Evolutionary conservation across 2,888 invertebrate species (phyloP).

Genomic region (Subacronicta megacephala): DNA sequence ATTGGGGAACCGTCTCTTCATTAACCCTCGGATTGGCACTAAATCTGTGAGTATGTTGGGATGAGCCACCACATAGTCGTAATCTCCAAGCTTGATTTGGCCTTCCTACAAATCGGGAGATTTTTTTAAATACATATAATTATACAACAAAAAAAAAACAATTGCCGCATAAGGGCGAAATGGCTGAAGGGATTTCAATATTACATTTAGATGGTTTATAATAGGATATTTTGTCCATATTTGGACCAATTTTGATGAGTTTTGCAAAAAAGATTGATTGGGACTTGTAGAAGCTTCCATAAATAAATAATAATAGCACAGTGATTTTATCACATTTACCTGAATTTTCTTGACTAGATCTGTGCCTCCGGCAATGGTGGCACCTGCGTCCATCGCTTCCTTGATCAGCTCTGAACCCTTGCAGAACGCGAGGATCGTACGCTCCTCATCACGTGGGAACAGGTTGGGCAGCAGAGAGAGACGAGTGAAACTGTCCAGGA

Average conservation of each 20-base stretch:
- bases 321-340: slow-evolving; percentile 72
- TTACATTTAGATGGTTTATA: too few relatives aligned
- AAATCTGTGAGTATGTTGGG: slow-evolving; percentile 94
- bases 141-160: too few relatives aligned
- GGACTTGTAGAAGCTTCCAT: too few relatives aligned
- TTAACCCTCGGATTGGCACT: slow-evolving; percentile 92
- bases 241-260: too few relatives aligned
- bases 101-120: slow-evolving; percentile 87
- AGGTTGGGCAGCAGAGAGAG: slow-evolving; percentile 91
- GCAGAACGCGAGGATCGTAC: slow-evolving; percentile 93
- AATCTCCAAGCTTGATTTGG: slow-evolving; percentile 91
- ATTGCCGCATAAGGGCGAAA: too few relatives aligned
- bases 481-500: slow-evolving; percentile 91
- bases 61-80: slow-evolving; percentile 93
- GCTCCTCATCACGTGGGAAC: slow-evolving; percentile 92
- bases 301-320: too few relatives aligned
- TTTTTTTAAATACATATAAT: background rate
- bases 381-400: slow-evolving; percentile 92
- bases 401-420: slow-evolving; percentile 91
- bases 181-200: too few relatives aligned
- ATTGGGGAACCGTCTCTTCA: slow-evolving; percentile 94
- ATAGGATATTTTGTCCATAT: too few relatives aligned
- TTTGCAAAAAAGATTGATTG: too few relatives aligned
- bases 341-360: slow-evolving; percentile 94
- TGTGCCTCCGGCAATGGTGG: slow-evolving; percentile 92